Evolutionary conservation across 2,888 invertebrate genomes (phyloP).

Genomic region (Ethmia dodecea): DNA sequence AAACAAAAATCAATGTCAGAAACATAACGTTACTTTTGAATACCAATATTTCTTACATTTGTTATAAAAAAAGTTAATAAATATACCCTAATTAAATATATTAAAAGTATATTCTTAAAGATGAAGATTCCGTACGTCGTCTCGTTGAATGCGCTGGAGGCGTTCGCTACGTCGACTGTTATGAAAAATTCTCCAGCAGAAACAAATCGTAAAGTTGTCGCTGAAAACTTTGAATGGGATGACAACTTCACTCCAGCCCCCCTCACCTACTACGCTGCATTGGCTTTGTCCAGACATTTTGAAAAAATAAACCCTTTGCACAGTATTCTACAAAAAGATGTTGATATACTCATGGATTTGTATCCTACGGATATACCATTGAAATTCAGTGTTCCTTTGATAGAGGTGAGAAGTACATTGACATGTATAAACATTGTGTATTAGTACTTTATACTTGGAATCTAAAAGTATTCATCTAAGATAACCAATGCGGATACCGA

Average conservation of each 20-base stretch:
- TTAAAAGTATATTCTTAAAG: too few relatives aligned
- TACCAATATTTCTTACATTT: too few relatives aligned
- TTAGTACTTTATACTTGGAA: too few relatives aligned
- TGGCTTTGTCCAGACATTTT: slow-evolving; percentile 55
- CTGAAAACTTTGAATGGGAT: slow-evolving; percentile 70
- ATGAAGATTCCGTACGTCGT: slow-evolving; percentile 70
- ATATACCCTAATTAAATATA: too few relatives aligned
- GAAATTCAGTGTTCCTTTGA: slow-evolving; percentile 69
- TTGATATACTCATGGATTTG: slow-evolving; percentile 78
- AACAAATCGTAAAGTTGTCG: slow-evolving; percentile 42
- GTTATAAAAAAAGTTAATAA: too few relatives aligned
- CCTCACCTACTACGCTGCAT: slow-evolving; percentile 48
- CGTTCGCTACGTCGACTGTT: slow-evolving; percentile 41
- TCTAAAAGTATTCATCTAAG: too few relatives aligned
- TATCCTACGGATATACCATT: slow-evolving; percentile 78
- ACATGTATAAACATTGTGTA: too few relatives aligned
- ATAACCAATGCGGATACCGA: too few relatives aligned
- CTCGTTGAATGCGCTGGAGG: slow-evolving; percentile 40
- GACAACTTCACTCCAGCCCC: slow-evolving; percentile 55
- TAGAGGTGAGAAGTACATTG: slow-evolving; percentile 52
- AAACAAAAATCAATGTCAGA: too few relatives aligned
- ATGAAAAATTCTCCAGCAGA: slow-evolving; percentile 47
- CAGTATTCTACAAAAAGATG: slow-evolving; percentile 74
- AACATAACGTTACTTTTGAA: too few relatives aligned
- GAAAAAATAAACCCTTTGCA: slow-evolving; percentile 71